phyloP scores from a whole-genome alignment of 2,797 vertebrate species.

The Threskiornis aethiopicus region DNA sequence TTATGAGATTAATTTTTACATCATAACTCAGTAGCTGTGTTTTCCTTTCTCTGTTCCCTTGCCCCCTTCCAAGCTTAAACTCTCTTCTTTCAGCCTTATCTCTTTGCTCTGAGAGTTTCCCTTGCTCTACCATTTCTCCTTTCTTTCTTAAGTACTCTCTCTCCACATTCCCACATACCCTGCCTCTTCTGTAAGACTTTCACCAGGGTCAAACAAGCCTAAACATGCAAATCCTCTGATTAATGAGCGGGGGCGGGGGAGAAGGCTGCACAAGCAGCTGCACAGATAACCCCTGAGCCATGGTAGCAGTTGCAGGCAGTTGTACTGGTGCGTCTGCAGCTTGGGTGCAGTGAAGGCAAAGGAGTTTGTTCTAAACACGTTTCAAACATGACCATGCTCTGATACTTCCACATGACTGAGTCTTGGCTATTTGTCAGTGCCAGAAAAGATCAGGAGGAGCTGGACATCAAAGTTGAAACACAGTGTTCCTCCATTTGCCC shows the following conservation, averaged over 20 bases:
- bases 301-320: not conserved
- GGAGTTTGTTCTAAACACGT: not conserved
- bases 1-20: not conserved
- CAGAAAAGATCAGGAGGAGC: not conserved
- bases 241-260: accelerated
- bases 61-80: not conserved
- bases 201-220: not conserved
- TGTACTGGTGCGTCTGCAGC: not conserved
- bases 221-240: not conserved
- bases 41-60: not conserved
- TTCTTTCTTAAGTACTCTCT: not conserved
- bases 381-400: not conserved
- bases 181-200: not conserved
- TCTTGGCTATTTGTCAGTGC: not conserved
- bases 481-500: not conserved
- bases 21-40: not conserved
- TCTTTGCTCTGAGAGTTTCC: not conserved
- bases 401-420: not conserved
- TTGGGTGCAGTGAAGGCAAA: not conserved
- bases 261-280: not conserved
- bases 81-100: not conserved
- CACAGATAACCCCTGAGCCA: not conserved
- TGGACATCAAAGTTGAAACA: not conserved
- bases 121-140: not conserved
- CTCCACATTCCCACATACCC: not conserved